Percentiles rank a stretch among this genome's conserved stretches.
Conservation (phyloP, 1,140 invertebrate genomes). For the Apis florea region DNA sequence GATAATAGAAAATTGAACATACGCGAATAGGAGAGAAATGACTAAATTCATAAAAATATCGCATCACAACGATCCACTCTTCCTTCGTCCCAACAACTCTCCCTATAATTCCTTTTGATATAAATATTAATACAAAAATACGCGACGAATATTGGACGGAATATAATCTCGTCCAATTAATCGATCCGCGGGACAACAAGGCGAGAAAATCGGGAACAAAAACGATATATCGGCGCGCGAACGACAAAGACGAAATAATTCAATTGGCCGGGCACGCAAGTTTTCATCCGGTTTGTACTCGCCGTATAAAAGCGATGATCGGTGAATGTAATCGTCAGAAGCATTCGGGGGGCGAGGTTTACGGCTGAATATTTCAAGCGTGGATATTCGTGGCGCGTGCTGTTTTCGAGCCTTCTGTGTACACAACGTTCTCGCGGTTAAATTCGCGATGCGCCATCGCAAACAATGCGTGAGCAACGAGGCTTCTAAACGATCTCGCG, state of each 20-base stretch:
- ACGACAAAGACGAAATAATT: background rate
- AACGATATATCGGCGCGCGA: background rate
- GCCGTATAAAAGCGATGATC: conserved; percentile 39
- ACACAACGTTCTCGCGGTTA: conserved; percentile 37
- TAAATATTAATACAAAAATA: background rate
- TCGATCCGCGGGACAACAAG: background rate
- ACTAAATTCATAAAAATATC: background rate
- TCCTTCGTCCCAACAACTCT: background rate
- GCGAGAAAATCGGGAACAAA: background rate
- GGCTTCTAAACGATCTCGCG: conserved; percentile 35
- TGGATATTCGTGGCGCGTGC: conserved; percentile 13
- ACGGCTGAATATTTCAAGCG: conserved; percentile 33
- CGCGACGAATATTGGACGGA: background rate
- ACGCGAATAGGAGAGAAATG: background rate
- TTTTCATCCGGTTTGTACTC: conserved; percentile 10
- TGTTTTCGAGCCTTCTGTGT: conserved; percentile 36
- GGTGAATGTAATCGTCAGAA: conserved; percentile 34
- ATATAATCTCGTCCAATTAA: background rate
- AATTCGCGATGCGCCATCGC: conserved; percentile 41
- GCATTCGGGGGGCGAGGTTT: conserved; percentile 25
- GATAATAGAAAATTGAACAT: too few species aligned
- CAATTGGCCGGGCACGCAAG: background rate
- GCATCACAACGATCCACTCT: background rate
- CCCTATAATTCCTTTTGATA: background rate
- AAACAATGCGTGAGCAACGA: conserved; percentile 56